phyloP scores from a whole-genome alignment of 1,140 invertebrate genomes.

The Drosophila busckii region DNA sequence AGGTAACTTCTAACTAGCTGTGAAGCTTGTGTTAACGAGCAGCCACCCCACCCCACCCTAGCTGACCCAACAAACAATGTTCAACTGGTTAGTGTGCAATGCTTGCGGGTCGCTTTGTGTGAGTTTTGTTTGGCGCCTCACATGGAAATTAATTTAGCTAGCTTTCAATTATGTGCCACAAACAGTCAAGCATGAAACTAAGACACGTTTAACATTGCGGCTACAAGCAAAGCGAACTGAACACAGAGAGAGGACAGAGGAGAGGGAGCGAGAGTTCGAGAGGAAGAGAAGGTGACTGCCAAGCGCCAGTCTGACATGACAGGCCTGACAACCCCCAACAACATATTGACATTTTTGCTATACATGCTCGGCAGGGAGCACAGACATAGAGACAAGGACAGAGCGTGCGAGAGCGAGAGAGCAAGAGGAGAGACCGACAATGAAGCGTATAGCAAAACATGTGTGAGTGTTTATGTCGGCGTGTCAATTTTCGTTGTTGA shows the following conservation, averaged over 20 bases:
- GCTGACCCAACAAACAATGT: constrained; percentile 11
- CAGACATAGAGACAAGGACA: neutral
- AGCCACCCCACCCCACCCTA: constrained; percentile 11
- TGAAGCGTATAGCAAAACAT: constrained; percentile 33
- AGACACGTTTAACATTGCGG: constrained; percentile 55
- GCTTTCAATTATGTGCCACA: constrained; percentile 77
- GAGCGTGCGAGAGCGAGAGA: too few species aligned
- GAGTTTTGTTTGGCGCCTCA: constrained; percentile 50
- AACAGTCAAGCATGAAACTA: constrained; percentile 73
- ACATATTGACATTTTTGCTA: constrained; percentile 76
- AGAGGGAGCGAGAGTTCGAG: neutral
- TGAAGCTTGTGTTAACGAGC: constrained; percentile 65
- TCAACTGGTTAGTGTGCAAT: constrained; percentile 8
- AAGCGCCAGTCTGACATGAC: constrained; percentile 63
- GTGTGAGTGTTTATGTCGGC: constrained; percentile 73
- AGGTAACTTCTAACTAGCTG: constrained; percentile 61
- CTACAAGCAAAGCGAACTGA: too few species aligned
- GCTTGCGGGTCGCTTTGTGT: too few species aligned
- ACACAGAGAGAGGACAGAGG: neutral
- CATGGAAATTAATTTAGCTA: constrained; percentile 77
- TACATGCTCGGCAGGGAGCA: constrained; percentile 61
- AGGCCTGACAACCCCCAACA: constrained; percentile 68
- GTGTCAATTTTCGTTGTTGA: constrained; percentile 75
- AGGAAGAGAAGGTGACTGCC: constrained; percentile 21
- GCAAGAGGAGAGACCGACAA: constrained; percentile 18